Evolutionary conservation across 2,113 vertebrate genomes (phyloP).

Genomic region (Tapirus terrestris): DNA sequence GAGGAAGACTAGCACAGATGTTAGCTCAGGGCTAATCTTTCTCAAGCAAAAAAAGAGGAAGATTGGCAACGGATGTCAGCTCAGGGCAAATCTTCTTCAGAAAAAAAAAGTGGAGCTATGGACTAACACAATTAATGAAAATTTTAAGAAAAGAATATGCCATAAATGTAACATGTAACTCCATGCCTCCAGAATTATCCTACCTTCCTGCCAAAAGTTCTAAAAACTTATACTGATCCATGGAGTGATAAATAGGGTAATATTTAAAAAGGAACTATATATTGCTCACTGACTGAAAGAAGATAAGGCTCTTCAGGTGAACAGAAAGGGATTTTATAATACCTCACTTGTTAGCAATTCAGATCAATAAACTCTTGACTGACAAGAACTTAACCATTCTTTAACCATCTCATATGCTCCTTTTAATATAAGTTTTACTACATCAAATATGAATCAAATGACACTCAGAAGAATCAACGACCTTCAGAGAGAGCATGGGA

Average conservation of each 20-base stretch:
- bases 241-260: neutral
- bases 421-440: neutral
- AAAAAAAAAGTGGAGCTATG: neutral
- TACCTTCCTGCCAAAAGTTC: constrained; percentile 17
- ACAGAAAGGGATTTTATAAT: neutral
- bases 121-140: neutral
- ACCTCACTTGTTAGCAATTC: neutral
- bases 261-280: neutral
- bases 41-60: no score
- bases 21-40: no score
- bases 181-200: neutral
- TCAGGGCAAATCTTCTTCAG: no score
- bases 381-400: neutral
- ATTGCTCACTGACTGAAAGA: constrained; percentile 12
- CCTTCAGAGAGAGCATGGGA: neutral
- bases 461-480: neutral
- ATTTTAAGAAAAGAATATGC: constrained; percentile 12
- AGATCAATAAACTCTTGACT: neutral
- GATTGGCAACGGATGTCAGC: no score
- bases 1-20: no score
- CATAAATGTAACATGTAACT: neutral
- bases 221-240: neutral
- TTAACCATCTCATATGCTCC: neutral
- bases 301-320: neutral
- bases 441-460: neutral